Percentiles rank a stretch among this genome's conserved stretches.
These are phyloP conservation scores for Ephydatia muelleri DNA, from an alignment of 37 sponge, comb jelly and placozoan genomes.

Conservation along the genomic window DNA sequence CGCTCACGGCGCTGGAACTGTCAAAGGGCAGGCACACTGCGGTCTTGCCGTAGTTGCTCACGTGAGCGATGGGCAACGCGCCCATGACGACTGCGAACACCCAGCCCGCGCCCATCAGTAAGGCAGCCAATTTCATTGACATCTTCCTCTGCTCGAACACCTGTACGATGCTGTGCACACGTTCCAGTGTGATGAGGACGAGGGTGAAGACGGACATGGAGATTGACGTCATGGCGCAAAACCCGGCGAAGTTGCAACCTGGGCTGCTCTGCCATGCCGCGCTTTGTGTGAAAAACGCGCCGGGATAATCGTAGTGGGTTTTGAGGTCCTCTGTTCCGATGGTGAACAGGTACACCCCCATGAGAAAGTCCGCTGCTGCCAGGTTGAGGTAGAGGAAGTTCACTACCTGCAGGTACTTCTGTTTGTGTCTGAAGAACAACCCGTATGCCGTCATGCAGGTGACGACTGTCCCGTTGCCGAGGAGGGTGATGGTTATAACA, in stretches of 20 bases:
- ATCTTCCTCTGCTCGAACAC: conserved; percentile 11
- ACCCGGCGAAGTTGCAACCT: conserved; percentile 65
- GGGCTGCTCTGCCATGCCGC: conserved; percentile 53
- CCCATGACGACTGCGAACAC: conserved; percentile 46
- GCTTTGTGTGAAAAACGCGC: conserved; percentile 36
- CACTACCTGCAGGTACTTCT: conserved; percentile 14
- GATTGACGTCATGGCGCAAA: conserved; percentile 65
- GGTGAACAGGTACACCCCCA: conserved; percentile 65
- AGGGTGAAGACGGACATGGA: conserved; percentile 59
- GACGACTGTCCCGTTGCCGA: conserved; percentile 62
- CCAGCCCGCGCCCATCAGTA: conserved; percentile 59
- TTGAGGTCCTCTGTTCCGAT: conserved; percentile 47
- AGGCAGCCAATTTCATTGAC: neutral
- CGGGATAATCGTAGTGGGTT: conserved; percentile 20
- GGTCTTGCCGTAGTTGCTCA: conserved; percentile 51
- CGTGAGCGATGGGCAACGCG: conserved; percentile 37
- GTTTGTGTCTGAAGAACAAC: neutral
- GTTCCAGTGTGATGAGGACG: conserved; percentile 66
- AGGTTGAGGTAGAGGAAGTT: conserved; percentile 60
- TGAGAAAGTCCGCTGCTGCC: conserved; percentile 70
- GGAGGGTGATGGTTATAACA: conserved; percentile 41
- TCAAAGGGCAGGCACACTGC: conserved; percentile 73
- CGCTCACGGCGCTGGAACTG: neutral
- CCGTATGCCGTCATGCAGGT: conserved; percentile 32
- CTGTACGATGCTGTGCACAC: conserved; percentile 44